Evolutionary conservation across 2,888 invertebrate genomes (phyloP).

Genomic region (Conchocele bisecta): DNA sequence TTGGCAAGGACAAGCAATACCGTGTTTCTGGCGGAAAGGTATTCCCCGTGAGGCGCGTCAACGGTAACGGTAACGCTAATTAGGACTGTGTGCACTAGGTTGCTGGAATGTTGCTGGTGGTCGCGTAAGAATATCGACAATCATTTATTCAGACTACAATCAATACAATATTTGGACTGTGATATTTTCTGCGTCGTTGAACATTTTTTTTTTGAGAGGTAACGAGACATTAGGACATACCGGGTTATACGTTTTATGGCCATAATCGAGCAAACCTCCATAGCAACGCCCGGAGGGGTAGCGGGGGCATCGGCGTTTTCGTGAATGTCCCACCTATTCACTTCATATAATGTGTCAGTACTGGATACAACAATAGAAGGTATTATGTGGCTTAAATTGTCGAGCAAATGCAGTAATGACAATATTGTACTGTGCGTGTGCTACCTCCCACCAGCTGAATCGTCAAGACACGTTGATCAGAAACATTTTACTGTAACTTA

Average conservation of each 20-base stretch:
- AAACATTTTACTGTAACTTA: constrained; percentile 13
- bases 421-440: constrained; percentile 9
- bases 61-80: not conserved
- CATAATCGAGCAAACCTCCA: constrained; percentile 15
- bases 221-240: not conserved
- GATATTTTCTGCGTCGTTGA: constrained; percentile 19
- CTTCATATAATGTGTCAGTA: constrained; percentile 11
- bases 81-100: constrained; percentile 18
- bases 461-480: constrained; percentile 7
- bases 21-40: constrained; percentile 3
- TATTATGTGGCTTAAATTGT: constrained; percentile 14
- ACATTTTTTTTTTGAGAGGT: constrained; percentile 12
- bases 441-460: constrained; percentile 20
- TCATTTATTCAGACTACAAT: not conserved
- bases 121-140: constrained; percentile 10
- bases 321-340: not conserved
- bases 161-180: not conserved
- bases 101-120: constrained; percentile 25
- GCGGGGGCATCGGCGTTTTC: constrained; percentile 21
- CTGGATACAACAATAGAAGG: constrained; percentile 13
- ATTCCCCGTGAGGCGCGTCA: not conserved
- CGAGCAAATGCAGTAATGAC: no score
- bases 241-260: constrained; percentile 14
- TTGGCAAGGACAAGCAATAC: constrained; percentile 20
- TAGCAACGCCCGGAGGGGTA: constrained; percentile 16